Conservation (phyloP, 2,113 vertebrate genomes). For the Chaetodon trifascialis region DNA sequence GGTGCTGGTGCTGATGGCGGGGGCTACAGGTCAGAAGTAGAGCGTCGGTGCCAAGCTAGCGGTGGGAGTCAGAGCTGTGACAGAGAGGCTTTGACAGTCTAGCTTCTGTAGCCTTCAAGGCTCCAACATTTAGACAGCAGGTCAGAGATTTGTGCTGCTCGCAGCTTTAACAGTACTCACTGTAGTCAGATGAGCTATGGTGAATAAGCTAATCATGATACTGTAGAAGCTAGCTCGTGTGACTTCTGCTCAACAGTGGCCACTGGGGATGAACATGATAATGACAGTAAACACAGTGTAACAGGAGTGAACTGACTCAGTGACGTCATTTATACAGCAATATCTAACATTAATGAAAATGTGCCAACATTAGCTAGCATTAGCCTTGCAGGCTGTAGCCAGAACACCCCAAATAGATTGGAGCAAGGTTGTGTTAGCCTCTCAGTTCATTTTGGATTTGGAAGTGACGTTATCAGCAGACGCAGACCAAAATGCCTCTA, state of each 20-base stretch:
- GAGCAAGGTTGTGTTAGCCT: too few species aligned
- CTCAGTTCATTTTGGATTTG: too few species aligned
- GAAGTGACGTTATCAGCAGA: too few species aligned
- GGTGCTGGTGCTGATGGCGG: constrained; percentile 55
- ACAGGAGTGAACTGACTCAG: neutral
- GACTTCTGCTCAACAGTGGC: neutral
- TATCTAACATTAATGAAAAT: neutral
- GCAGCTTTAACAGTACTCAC: neutral
- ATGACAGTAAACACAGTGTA: neutral
- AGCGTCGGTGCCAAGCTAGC: constrained; percentile 34
- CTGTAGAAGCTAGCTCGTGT: neutral
- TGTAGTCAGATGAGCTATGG: neutral
- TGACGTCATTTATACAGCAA: neutral
- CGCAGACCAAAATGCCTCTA: too few species aligned
- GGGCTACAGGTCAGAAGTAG: constrained; percentile 43
- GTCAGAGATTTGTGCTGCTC: constrained; percentile 29
- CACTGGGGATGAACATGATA: neutral
- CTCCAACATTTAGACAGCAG: constrained; percentile 33
- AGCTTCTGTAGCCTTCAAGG: constrained; percentile 25
- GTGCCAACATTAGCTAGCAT: neutral
- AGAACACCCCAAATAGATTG: too few species aligned
- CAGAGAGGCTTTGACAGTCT: constrained; percentile 37
- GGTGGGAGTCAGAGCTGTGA: constrained; percentile 42
- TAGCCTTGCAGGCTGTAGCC: too few species aligned
- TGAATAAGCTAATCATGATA: neutral